Base-by-base conservation (phyloP, 1,140 invertebrate genomes). In the Aricia agestis region DNA sequence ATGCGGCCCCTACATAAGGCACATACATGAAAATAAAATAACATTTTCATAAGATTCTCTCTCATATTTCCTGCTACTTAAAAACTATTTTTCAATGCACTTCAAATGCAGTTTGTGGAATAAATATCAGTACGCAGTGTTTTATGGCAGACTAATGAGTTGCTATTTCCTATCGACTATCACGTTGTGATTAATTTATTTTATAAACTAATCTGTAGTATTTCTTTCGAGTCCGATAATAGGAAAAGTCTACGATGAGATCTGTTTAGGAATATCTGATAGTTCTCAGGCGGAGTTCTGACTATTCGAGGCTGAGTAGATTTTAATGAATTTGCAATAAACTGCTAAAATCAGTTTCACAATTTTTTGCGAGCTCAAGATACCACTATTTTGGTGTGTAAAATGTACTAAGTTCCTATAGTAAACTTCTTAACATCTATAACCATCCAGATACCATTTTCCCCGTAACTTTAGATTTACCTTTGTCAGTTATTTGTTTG, bases 381-480 rank as follows among this genome's bases (percentile, higher is more conserved):
- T 52, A 15, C 11, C 11, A 52, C 45, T 52, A 5, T 13, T 52
- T 52, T 13, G 9, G 6, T 52, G 45, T 52, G 45, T 52, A 9
- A 52, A 52, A 52, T 52, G 10, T 52, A 15, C 45, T 52, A 11
- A 52, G 45, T 52, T 13, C 13, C 13, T 52, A 52, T 52, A 52
- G 3, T 63, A 63, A 63, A 4, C 13, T 65, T 52, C 31, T 66
- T 52, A 17, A 58, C 61, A 68, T 63, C 72, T 92, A 95, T 19
- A 95, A 89, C 94, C 95, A 95, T 2, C 94, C 95, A 25, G 94
- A 93, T 63, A 95, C 92, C 13, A 94, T 89, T 91, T 94, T 93
- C 2, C 94, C 95, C 5, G 94, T 95, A 1, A 94, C 93, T 84
- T 94, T 95, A 10, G 95, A 95, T 81, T 93, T 95, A 63, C 94